phyloP scores from a whole-genome alignment of 2,888 invertebrate species.

The Embidobia sp. region DNA sequence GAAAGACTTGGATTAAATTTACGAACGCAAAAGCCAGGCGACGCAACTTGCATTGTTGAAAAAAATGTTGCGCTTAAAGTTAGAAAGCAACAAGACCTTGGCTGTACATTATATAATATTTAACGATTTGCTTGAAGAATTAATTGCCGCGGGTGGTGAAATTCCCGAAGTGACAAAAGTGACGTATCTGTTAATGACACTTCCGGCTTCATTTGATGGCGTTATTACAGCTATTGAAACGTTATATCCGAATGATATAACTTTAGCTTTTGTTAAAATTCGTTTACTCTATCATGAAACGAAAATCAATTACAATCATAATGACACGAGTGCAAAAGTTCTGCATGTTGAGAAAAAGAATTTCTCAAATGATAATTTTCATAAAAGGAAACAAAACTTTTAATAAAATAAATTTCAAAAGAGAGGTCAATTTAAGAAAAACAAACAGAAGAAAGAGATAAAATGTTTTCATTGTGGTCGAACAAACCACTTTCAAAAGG shows the following conservation, averaged over 20 bases:
- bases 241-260: background rate
- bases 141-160: background rate
- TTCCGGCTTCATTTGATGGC: background rate
- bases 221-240: constrained; percentile 8
- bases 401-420: too few relatives aligned
- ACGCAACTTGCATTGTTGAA: too few relatives aligned
- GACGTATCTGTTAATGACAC: background rate
- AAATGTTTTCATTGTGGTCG: too few relatives aligned
- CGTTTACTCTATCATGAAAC: constrained; percentile 1
- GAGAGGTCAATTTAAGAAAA: too few relatives aligned
- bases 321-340: too few relatives aligned
- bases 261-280: constrained; percentile 2
- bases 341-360: too few relatives aligned
- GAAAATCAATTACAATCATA: background rate
- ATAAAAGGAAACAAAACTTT: too few relatives aligned
- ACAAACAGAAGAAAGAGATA: too few relatives aligned
- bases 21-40: too few relatives aligned
- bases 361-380: too few relatives aligned
- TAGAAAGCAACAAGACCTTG: background rate
- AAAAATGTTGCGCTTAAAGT: background rate
- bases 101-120: background rate
- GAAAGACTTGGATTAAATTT: too few relatives aligned
- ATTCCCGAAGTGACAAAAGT: background rate
- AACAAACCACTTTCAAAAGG: too few relatives aligned
- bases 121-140: background rate